Percentiles rank a stretch among this genome's conserved stretches.
Evolutionary conservation across 2,797 vertebrate species (phyloP).

Genomic region (Myotis vivesi): DNA sequence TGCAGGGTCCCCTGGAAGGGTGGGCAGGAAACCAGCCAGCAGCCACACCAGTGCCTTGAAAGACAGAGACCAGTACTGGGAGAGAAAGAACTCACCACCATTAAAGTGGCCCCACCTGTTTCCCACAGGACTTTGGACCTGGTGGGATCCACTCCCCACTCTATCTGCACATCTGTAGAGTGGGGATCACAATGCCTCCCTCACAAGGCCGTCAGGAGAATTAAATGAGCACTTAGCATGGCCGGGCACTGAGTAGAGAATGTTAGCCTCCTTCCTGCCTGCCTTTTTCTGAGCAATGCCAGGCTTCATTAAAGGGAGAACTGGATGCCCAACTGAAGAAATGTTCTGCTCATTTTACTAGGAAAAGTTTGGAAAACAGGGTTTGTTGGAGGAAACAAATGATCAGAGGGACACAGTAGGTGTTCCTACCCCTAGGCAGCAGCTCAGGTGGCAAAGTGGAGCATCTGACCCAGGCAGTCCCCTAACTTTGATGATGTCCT

Average conservation of each 20-base stretch:
- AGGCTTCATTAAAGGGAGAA: neutral
- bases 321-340: neutral
- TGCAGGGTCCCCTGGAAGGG: neutral
- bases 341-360: neutral
- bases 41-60: neutral
- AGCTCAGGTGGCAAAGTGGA: too few relatives aligned
- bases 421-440: neutral
- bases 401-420: neutral
- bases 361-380: neutral
- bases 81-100: neutral
- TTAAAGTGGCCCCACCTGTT: too few relatives aligned
- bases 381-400: neutral
- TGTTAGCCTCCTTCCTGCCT: neutral
- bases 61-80: neutral
- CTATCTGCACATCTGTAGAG: rapidly evolving
- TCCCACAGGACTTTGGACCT: neutral
- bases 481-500: neutral
- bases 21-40: neutral
- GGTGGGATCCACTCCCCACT: neutral
- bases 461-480: neutral
- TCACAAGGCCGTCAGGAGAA: rapidly evolving
- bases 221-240: too few relatives aligned
- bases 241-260: neutral
- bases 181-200: neutral
- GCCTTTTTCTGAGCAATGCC: neutral